A percentile compares a stretch with the other conserved stretches of the same genome.
Evolutionary conservation across 2,113 vertebrate genomes (phyloP).

Genomic region (Stomatorhinus ivindoensis): DNA sequence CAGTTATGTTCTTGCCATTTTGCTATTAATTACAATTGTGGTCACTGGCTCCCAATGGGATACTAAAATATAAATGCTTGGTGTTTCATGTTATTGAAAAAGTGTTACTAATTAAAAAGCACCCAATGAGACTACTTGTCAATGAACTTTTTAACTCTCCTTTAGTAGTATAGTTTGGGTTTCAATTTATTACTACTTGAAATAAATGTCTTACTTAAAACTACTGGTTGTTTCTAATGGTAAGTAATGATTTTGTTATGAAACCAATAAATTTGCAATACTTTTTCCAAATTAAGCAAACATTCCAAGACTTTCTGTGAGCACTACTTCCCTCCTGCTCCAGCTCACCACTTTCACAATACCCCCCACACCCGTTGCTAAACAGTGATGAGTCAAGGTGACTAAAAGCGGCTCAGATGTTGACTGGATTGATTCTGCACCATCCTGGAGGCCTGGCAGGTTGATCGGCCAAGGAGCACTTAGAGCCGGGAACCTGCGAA

Average conservation of each 20-base stretch:
- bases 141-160: background rate
- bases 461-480: background rate
- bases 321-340: background rate
- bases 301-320: background rate
- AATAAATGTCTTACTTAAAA: background rate
- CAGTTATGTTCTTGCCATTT: background rate
- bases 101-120: background rate
- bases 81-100: background rate
- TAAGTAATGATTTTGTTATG: background rate
- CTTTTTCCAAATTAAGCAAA: background rate
- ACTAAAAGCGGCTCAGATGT: too few species aligned
- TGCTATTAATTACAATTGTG: background rate
- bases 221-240: background rate
- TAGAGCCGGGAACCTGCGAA: background rate
- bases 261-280: background rate
- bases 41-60: background rate
- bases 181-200: background rate
- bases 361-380: background rate
- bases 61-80: background rate
- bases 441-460: background rate
- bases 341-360: background rate
- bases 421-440: background rate
- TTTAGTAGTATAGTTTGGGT: background rate
- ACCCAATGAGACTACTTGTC: background rate
- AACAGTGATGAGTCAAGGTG: background rate